phyloP scores from a whole-genome alignment of 2,113 vertebrate genomes.

The Clarias gariepinus region DNA sequence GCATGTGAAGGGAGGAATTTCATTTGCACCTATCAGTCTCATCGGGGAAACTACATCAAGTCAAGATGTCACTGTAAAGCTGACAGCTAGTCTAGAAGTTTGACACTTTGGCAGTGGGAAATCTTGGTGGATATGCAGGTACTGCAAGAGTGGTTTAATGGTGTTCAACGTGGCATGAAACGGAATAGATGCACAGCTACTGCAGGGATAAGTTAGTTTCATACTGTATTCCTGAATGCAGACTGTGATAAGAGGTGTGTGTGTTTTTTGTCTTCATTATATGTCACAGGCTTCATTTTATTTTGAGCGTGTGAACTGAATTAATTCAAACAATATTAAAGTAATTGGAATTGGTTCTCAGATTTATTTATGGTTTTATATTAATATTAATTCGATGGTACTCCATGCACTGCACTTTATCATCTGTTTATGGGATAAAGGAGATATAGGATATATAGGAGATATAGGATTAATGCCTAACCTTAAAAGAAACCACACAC shows the following conservation, averaged over 20 bases:
- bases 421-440: background rate
- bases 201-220: background rate
- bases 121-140: background rate
- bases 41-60: background rate
- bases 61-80: background rate
- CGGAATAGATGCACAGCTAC: background rate
- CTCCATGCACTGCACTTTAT: background rate
- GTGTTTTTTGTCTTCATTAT: background rate
- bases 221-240: background rate
- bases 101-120: background rate
- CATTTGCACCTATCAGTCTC: background rate
- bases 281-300: background rate
- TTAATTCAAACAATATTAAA: background rate
- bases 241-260: background rate
- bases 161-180: background rate
- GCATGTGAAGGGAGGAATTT: background rate
- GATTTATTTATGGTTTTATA: background rate
- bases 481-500: background rate
- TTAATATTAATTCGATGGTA: background rate
- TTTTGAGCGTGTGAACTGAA: background rate
- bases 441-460: no score
- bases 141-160: background rate
- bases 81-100: background rate
- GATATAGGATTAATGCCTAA: background rate
- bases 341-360: background rate